Base-by-base conservation (phyloP, 1,140 invertebrate species). In the Portunus trituberculatus region DNA sequence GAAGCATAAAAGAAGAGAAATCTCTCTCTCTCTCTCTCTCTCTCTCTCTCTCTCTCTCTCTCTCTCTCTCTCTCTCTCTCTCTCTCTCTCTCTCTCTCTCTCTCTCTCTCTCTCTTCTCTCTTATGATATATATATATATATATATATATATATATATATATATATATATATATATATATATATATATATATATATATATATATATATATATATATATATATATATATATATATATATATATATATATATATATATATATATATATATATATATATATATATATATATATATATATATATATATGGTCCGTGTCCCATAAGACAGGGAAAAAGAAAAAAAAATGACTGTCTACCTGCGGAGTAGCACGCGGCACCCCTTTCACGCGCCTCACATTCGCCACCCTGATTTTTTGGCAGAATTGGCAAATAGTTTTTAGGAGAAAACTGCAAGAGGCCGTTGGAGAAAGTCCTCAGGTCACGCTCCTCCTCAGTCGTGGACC, bases 401-500 rank as follows among this genome's bases (percentile, higher is more conserved):
- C 67, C 32, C 12, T 45, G 91, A n/a, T 76, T 25, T 20, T 95
- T 32, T 10, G 83, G 46, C 31, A 94, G 84, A 83, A 95, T 59
- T 4, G 96, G 96, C 7, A 96, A 93, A n/a, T 92, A 29, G 67
- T 93, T 94, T 4, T 83, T 83, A 0, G 14, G 14, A 25, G 94
- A 94, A 31, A 88, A 83, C 89, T 20, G 46, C 31, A 96, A 76
- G 29, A 96, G 95, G 83, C 97, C 97, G 92, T 96, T 96, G 52
- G 96, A 95, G 92, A 97, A 97, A 45, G 96, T 93, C 76, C 97
- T 94, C 20, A 97, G 94, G n/a, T 95, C n/a, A 28, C 97, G 96
- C 10, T 95, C 84, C 76, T 96, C 96, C 92, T 98, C 97, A 82
- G 97, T 97, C 2, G 48, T 93, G 83, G 98, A 98, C 0, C 97